Percentiles rank a stretch among this genome's conserved stretches.
Evolutionary conservation across 2,113 vertebrate species (phyloP).

Genomic region (Nothocercus julius): DNA sequence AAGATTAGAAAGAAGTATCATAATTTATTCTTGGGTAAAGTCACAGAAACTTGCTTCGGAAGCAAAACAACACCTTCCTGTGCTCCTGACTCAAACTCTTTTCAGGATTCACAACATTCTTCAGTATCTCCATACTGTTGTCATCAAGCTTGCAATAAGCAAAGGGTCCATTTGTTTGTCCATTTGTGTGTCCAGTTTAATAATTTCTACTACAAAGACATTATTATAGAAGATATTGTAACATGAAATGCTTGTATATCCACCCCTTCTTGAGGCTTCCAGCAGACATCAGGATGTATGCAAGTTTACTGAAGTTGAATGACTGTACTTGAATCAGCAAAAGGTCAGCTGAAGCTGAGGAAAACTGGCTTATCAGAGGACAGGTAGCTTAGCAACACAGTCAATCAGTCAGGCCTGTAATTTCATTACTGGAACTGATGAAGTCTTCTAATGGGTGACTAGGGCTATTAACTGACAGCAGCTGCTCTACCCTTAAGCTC

Average conservation of each 20-base stretch:
- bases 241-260: background rate
- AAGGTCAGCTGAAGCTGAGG: slow-evolving; percentile 3
- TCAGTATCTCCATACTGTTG: background rate
- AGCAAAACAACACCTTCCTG: background rate
- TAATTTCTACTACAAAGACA: accelerated
- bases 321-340: background rate
- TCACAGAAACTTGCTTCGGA: background rate
- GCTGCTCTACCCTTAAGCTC: background rate
- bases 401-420: background rate
- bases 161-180: background rate
- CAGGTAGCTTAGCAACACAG: slow-evolving; percentile 51
- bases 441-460: background rate
- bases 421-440: slow-evolving; percentile 37
- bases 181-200: background rate
- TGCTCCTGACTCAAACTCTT: background rate
- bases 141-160: background rate
- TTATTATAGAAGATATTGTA: background rate
- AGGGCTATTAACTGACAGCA: slow-evolving; percentile 2
- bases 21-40: background rate
- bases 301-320: background rate
- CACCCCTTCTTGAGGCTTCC: background rate
- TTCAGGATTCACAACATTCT: background rate
- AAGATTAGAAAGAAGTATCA: background rate
- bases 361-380: background rate
- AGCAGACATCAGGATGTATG: background rate